Percentiles rank a stretch among this genome's conserved stretches.
These are phyloP conservation scores for Pristionchus entomophagus DNA, from an alignment of 2,888 invertebrate species.

Conservation along the genomic window DNA sequence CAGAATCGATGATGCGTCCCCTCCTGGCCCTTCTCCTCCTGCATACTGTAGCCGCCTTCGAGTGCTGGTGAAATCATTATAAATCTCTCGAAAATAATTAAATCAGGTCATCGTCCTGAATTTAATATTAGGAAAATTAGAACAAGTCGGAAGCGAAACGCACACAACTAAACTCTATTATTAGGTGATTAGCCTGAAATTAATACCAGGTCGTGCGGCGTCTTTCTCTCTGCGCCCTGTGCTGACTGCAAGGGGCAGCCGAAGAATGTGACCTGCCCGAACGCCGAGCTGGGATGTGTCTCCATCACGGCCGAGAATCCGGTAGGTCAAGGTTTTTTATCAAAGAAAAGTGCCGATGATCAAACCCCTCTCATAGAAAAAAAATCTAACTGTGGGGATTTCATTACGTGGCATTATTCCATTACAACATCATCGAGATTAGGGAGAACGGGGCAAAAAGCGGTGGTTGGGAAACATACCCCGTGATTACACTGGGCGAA, in stretches of 20 bases:
- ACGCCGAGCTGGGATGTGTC: background rate
- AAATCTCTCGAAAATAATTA: background rate
- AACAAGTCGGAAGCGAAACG: too few relatives aligned
- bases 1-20: slow-evolving; percentile 9
- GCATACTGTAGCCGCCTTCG: background rate
- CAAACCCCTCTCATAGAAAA: too few relatives aligned
- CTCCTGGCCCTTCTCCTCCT: background rate
- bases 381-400: too few relatives aligned
- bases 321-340: background rate
- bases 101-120: background rate
- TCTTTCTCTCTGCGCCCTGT: slow-evolving; percentile 6
- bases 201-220: slow-evolving; percentile 38
- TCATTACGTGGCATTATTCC: too few relatives aligned
- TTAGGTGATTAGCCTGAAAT: too few relatives aligned
- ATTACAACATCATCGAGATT: too few relatives aligned
- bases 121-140: too few relatives aligned
- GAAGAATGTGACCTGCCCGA: slow-evolving; percentile 45
- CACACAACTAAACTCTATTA: too few relatives aligned
- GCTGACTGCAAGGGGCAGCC: background rate
- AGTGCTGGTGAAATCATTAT: slow-evolving; percentile 19
- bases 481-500: too few relatives aligned
- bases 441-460: too few relatives aligned
- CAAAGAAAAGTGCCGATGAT: too few relatives aligned
- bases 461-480: too few relatives aligned
- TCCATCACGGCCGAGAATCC: slow-evolving; percentile 32